phyloP scores from a whole-genome alignment of 1,140 invertebrate species.

The Limonius californicus region DNA sequence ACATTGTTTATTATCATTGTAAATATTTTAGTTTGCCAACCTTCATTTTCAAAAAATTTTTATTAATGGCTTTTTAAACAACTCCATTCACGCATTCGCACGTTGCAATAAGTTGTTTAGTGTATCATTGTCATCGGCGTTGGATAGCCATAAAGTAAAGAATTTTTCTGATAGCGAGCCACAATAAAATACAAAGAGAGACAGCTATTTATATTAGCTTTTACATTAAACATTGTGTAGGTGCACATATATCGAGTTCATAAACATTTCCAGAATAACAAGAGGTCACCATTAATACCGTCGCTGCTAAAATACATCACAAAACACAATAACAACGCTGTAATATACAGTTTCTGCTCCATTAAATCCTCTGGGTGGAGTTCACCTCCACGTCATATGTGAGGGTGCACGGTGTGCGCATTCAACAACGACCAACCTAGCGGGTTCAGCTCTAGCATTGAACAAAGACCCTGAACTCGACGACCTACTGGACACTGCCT shows the following conservation, averaged over 20 bases:
- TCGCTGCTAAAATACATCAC: not conserved
- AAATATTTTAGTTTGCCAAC: no score
- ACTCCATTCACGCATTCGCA: no score
- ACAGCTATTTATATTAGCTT: no score
- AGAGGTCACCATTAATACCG: not conserved
- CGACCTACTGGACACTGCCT: not conserved
- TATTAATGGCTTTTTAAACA: no score
- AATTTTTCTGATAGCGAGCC: no score
- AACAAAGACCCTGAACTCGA: not conserved
- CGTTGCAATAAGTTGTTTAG: no score
- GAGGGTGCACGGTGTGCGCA: not conserved
- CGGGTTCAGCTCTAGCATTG: not conserved
- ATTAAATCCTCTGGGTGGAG: slow-evolving; percentile 1
- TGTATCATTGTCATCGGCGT: no score
- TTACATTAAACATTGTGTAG: no score
- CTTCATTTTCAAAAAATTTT: no score
- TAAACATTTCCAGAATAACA: not conserved
- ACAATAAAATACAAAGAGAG: no score
- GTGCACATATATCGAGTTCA: not conserved
- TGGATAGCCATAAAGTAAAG: no score
- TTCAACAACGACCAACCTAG: not conserved
- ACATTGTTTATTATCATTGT: no score
- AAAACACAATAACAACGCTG: not conserved
- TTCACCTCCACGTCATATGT: not conserved
- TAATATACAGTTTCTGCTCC: not conserved